Conservation (phyloP, 53 echinoderm and acorn worm species). For the Crossaster papposus region DNA sequence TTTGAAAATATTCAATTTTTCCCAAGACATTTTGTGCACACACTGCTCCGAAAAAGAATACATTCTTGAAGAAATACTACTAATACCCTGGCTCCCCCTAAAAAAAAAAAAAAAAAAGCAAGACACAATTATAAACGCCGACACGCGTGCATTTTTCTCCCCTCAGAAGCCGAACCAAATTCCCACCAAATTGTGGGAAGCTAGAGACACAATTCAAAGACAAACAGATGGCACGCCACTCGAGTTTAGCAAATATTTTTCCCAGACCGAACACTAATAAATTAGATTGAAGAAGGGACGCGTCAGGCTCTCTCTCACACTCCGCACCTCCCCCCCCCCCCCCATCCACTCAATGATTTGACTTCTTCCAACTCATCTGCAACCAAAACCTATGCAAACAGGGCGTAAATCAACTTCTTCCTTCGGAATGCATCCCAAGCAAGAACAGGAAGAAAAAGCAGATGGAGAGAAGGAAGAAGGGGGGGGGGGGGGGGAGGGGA, state of each 20-base stretch:
- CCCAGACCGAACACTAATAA: constrained; percentile 53
- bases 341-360: constrained; percentile 8
- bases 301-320: constrained; percentile 17
- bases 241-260: constrained; percentile 61
- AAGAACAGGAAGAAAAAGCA: not conserved
- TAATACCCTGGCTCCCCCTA: not conserved
- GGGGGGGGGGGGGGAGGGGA: not conserved
- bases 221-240: constrained; percentile 59
- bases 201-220: constrained; percentile 41
- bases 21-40: too few species aligned
- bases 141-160: constrained; percentile 20
- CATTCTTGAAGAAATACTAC: not conserved
- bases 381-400: constrained; percentile 57
- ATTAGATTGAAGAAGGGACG: constrained; percentile 50
- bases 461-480: not conserved
- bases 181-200: constrained; percentile 55
- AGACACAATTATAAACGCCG: constrained; percentile 3
- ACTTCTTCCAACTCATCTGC: constrained; percentile 35
- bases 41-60: not conserved
- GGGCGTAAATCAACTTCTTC: constrained; percentile 54
- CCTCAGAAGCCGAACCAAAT: not conserved
- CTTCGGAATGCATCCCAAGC: not conserved
- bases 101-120: not conserved
- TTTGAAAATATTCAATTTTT: too few species aligned
- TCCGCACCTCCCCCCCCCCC: too few species aligned